phyloP scores from a whole-genome alignment of 2,888 invertebrate species.

The Luperina nickerlii region DNA sequence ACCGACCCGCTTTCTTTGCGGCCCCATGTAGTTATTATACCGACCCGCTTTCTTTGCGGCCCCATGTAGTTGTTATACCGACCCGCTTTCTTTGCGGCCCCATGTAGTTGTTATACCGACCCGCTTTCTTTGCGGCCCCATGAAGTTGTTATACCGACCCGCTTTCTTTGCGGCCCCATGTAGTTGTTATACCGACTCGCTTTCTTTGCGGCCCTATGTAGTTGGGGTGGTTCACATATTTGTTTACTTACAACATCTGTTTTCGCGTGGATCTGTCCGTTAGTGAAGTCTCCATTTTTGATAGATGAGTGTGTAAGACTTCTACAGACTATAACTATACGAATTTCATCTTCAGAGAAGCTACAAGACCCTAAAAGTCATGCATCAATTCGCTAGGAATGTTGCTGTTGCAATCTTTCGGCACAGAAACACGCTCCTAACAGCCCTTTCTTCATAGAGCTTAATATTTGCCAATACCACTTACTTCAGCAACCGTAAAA shows the following conservation, averaged over 20 bases:
- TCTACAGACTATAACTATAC: background rate
- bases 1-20: too few species aligned
- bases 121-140: too few species aligned
- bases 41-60: too few species aligned
- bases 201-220: too few species aligned
- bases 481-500: background rate
- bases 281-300: background rate
- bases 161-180: too few species aligned
- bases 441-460: background rate
- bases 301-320: background rate
- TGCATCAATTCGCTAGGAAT: background rate
- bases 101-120: too few species aligned
- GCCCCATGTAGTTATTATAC: too few species aligned
- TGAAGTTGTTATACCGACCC: too few species aligned
- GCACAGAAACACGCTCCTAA: background rate
- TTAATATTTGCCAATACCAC: background rate
- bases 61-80: too few species aligned
- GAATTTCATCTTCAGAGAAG: background rate
- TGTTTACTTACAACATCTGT: background rate
- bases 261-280: background rate
- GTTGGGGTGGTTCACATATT: too few species aligned
- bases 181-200: too few species aligned
- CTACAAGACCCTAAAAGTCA: background rate
- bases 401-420: background rate
- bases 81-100: too few species aligned